Conservation (phyloP, 2,113 vertebrate species). For the Acrocephalus kingi region DNA sequence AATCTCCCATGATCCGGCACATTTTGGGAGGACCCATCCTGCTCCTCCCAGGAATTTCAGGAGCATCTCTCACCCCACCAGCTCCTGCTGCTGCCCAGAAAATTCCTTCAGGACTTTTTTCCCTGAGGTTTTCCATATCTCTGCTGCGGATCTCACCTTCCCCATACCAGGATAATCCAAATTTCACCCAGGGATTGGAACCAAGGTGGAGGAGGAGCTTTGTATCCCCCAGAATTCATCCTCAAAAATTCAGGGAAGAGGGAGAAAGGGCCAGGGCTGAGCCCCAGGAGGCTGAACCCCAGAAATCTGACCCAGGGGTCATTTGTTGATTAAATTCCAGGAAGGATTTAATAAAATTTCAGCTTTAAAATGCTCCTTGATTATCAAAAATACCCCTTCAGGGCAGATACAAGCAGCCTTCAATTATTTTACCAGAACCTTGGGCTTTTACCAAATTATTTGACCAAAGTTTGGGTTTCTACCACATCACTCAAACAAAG, state of each 20-base stretch:
- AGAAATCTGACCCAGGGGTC: neutral
- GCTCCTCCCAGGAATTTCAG: neutral
- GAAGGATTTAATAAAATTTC: neutral
- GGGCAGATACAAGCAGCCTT: accelerated
- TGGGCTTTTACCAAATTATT: neutral
- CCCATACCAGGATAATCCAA: neutral
- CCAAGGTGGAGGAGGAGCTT: neutral
- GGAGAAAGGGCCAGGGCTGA: neutral
- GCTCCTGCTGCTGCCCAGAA: neutral
- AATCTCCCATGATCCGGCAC: neutral
- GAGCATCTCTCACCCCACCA: neutral
- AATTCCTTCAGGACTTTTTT: neutral
- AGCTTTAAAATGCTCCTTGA: neutral
- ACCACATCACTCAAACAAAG: no score
- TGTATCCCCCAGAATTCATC: neutral
- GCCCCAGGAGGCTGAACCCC: neutral
- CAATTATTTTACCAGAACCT: neutral
- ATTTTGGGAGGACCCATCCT: neutral
- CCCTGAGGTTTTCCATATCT: neutral
- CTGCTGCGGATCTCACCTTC: accelerated
- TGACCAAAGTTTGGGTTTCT: neutral
- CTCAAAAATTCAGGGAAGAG: neutral
- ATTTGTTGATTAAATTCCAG: neutral
- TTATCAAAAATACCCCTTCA: neutral
- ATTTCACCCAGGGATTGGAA: neutral